Percentiles rank a stretch among this genome's conserved stretches.
These are phyloP conservation scores for Holacanthella duospinosa DNA, from an alignment of 2,888 invertebrate genomes.

Conservation along the genomic window DNA sequence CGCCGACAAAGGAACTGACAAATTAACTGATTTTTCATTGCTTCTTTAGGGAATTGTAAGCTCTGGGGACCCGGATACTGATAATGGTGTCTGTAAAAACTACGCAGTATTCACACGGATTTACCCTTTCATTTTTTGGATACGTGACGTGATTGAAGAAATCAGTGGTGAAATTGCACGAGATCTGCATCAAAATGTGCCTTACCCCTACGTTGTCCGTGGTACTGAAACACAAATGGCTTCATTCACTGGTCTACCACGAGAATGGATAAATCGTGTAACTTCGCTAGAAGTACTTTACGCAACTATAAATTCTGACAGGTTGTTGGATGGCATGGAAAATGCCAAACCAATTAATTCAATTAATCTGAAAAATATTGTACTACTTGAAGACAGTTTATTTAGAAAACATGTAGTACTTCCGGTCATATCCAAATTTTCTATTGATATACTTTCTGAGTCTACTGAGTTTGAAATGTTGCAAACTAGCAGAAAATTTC, in stretches of 20 bases:
- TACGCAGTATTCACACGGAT: constrained; percentile 8
- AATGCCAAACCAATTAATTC: neutral
- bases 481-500: neutral
- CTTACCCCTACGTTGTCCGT: neutral
- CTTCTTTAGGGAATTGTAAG: constrained; percentile 4
- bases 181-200: neutral
- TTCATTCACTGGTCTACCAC: neutral
- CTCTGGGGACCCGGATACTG: neutral
- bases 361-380: neutral
- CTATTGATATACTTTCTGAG: neutral
- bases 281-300: neutral
- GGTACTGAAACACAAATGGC: neutral
- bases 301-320: neutral
- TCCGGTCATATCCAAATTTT: neutral
- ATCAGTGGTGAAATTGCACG: constrained; percentile 1
- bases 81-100: constrained; percentile 1
- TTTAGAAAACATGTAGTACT: neutral
- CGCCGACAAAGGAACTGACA: neutral
- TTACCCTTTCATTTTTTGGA: constrained; percentile 1
- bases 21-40: neutral
- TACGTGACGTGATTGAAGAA: neutral
- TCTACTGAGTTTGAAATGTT: neutral
- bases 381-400: neutral
- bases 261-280: neutral
- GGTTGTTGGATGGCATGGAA: neutral